Evolutionary conservation across 1,140 invertebrate species (phyloP).

Genomic region (Drosophila ficusphila): DNA sequence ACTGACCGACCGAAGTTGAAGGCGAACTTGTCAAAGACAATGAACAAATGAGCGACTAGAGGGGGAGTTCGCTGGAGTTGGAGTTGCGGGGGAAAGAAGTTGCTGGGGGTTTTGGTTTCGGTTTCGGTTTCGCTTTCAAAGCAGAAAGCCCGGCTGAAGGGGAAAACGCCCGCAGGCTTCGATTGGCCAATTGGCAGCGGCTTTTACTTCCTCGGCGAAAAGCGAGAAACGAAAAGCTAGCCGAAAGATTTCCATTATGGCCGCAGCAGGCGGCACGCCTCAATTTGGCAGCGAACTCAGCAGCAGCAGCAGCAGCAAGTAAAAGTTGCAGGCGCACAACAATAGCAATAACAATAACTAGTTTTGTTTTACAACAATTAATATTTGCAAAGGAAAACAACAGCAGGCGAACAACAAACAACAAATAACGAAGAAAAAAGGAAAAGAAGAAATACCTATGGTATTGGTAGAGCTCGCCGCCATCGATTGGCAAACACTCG

Average conservation of each 20-base stretch:
- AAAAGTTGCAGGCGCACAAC: slow-evolving; percentile 68
- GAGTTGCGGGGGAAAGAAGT: background rate
- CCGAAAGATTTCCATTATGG: slow-evolving; percentile 67
- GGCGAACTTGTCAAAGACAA: slow-evolving; percentile 81
- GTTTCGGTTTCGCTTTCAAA: slow-evolving; percentile 41
- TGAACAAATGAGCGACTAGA: slow-evolving; percentile 39
- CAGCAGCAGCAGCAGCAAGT: slow-evolving; percentile 39
- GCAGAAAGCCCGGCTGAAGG: background rate
- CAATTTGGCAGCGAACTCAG: slow-evolving; percentile 52
- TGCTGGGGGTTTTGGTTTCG: slow-evolving; percentile 15
- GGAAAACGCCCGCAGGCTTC: slow-evolving; percentile 21
- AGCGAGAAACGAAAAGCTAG: slow-evolving; percentile 19
- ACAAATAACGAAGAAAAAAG: slow-evolving; percentile 19
- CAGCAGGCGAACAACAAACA: slow-evolving; percentile 19
- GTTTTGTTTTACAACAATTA: slow-evolving; percentile 77
- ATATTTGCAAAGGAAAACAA: slow-evolving; percentile 65
- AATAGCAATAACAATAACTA: slow-evolving; percentile 68
- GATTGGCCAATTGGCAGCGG: slow-evolving; percentile 26
- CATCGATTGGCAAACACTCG: slow-evolving; percentile 76
- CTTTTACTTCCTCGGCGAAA: slow-evolving; percentile 70
- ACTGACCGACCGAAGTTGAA: slow-evolving; percentile 73
- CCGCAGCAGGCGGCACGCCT: slow-evolving; percentile 67
- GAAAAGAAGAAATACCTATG: slow-evolving; percentile 56
- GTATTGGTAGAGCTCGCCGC: slow-evolving; percentile 22
- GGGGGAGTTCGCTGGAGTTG: slow-evolving; percentile 31